Evolutionary conservation across 2,888 invertebrate species (phyloP), one percentile per base, ranked within the genome.

Genomic region (Polydrusus cervinus): DNA sequence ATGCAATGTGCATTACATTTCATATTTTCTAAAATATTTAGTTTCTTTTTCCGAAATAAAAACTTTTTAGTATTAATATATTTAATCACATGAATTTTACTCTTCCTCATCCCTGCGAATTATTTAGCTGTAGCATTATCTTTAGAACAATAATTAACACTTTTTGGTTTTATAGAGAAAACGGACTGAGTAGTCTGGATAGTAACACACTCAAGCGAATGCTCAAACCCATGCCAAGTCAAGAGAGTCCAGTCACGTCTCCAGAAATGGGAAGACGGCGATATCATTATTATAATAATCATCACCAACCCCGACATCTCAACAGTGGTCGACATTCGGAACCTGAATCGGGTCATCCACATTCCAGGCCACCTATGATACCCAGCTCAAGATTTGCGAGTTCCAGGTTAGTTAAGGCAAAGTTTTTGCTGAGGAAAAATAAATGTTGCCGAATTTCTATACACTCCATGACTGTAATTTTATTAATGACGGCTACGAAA

Each of bases 191-290:
- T 82, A 89, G 87, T 81, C 87, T 93, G 87, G 96, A 96, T 87
- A 94, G 94, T 84, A 94, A 93, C 85, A 97, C 97, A 9, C 89
- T 98, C 81, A 97, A 97, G 87, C 92, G 96, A 79, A 97, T 98
- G 95, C 90, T 98, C 81, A 97, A 97, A 85, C 97, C 97, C 64
- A 95, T 98, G 93, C 95, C 97, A 25, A 95, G 95, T 80, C 92
- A 93, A 73, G 96, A 95, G 85, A 95, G 95, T 84, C 96, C 96
- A 0, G 95, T 94, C 66, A 96, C 96, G 62, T 96, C 96, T 71
- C 96, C 96, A 14, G 96, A 96, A 89, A 95, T 95, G 94, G 94
- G 94, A 18, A 67, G 95, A 62, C 92, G 95, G 60, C 90, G 95
- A 66, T 94, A 94, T 86, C 92, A 90, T 60, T 91, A 91, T 84